Evolutionary conservation across 2,797 vertebrate genomes (phyloP).

Genomic region (Onychomys leucogaster): DNA sequence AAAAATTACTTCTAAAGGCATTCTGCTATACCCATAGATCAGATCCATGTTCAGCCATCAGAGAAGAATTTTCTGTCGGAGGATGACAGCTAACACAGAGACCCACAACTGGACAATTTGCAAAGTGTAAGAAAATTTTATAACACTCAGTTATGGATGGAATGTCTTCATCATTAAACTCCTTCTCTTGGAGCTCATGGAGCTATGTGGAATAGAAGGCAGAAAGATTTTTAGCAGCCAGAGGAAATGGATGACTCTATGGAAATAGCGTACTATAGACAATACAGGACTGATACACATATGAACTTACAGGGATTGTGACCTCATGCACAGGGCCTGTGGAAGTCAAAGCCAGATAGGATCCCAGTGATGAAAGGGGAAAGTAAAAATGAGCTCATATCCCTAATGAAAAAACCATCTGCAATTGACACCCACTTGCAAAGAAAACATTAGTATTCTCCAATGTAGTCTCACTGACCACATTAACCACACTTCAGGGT

Average conservation of each 20-base stretch:
- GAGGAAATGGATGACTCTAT: background rate
- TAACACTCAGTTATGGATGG: too few species aligned
- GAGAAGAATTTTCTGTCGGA: background rate
- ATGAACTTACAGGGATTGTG: background rate
- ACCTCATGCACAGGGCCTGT: too few species aligned
- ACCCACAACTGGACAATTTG: too few species aligned
- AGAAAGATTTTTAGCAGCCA: background rate
- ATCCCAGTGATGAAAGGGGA: background rate
- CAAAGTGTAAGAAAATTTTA: too few species aligned
- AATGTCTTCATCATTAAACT: background rate
- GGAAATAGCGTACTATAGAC: background rate
- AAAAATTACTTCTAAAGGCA: background rate
- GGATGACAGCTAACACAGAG: background rate
- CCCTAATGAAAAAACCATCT: background rate
- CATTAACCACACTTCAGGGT: background rate
- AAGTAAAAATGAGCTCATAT: background rate
- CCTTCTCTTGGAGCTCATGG: background rate
- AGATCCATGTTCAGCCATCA: background rate
- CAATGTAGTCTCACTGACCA: background rate
- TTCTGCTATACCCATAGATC: background rate
- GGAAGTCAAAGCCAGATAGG: background rate
- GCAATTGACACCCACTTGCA: background rate
- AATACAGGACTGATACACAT: background rate
- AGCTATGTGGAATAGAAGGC: background rate
- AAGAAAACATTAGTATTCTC: background rate